phyloP scores from a whole-genome alignment of 2,113 vertebrate genomes.

The Pelvicachromis taeniatus region DNA sequence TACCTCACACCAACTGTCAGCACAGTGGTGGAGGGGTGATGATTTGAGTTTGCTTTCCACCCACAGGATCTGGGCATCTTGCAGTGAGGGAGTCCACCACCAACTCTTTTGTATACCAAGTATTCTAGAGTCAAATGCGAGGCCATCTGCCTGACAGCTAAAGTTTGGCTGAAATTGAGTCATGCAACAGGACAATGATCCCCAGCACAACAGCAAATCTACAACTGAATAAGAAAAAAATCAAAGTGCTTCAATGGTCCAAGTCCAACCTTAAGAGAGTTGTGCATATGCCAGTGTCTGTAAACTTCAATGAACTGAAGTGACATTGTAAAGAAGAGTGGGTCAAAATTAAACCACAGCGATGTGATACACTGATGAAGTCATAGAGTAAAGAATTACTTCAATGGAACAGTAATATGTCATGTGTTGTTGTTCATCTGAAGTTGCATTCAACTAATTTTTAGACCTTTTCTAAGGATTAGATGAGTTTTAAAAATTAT shows the following conservation, averaged over 20 bases:
- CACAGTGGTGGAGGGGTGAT: background rate
- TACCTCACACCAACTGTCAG: fast-evolving
- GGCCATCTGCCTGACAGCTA: background rate
- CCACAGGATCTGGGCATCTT: background rate
- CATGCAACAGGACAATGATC: fast-evolving
- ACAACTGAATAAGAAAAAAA: background rate
- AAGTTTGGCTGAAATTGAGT: background rate
- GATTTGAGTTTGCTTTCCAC: background rate
- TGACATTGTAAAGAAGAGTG: background rate
- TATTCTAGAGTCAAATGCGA: background rate
- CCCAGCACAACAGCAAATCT: background rate
- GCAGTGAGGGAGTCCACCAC: background rate
- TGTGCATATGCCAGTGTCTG: background rate
- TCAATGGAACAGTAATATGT: background rate
- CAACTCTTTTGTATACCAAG: background rate
- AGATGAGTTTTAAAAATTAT: background rate
- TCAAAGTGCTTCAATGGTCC: background rate
- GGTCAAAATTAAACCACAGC: background rate
- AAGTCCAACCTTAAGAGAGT: background rate
- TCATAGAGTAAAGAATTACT: background rate
- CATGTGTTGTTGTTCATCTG: background rate
- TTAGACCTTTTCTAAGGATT: background rate
- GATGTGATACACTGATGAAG: fast-evolving
- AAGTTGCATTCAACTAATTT: background rate
- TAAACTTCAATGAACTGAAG: background rate